phyloP scores from a whole-genome alignment of 2,113 vertebrate genomes.

The Pimephales promelas region DNA sequence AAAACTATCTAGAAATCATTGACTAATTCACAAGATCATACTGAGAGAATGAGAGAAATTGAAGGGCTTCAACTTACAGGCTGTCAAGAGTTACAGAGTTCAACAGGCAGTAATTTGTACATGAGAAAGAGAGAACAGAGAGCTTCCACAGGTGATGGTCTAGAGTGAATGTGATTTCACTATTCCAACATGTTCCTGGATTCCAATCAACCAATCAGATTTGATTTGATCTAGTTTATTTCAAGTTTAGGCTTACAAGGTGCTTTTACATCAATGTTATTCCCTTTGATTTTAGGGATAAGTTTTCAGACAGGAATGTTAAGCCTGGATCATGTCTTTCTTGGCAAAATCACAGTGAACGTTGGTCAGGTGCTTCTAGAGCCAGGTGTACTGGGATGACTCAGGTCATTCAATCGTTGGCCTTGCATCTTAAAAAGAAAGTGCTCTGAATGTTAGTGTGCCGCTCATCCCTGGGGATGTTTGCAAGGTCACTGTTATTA shows the following conservation, averaged over 20 bases:
- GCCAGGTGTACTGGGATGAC: neutral
- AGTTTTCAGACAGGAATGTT: too few relatives aligned
- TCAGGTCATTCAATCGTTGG: conserved; percentile 6
- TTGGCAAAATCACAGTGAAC: too few relatives aligned
- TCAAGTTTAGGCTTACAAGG: too few relatives aligned
- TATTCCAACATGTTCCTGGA: too few relatives aligned
- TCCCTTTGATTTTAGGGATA: too few relatives aligned
- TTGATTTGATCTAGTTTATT: too few relatives aligned
- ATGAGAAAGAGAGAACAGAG: neutral
- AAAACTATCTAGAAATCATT: conserved; percentile 11
- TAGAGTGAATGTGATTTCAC: too few relatives aligned
- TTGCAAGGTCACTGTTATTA: conserved; percentile 23
- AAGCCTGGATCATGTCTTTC: too few relatives aligned
- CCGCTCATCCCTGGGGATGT: conserved; percentile 17
- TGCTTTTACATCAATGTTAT: too few relatives aligned
- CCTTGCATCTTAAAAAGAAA: conserved; percentile 24
- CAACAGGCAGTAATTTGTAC: neutral
- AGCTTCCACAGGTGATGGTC: conserved; percentile 1
- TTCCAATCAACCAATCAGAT: too few relatives aligned
- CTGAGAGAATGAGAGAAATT: conserved; percentile 7
- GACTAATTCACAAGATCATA: neutral
- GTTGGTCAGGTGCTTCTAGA: neutral
- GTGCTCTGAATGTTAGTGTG: conserved; percentile 16
- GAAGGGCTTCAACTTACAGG: neutral
- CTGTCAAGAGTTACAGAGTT: conserved; percentile 19